Base-by-base conservation (phyloP, 2,797 vertebrate genomes). In the Phoxinus dragarum region DNA sequence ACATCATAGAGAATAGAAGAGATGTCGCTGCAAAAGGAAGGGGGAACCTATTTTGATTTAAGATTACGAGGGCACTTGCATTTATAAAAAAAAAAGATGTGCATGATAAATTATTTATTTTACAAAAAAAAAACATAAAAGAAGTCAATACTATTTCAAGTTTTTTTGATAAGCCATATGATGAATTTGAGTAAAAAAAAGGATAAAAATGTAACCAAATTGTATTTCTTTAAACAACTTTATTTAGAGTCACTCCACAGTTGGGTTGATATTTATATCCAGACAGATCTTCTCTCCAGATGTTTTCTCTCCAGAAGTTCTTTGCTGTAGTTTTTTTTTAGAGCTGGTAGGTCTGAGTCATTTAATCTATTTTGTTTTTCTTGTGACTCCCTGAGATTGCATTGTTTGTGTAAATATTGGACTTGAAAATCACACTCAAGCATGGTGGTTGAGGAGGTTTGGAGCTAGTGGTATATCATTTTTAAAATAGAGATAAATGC, bases 381-480 rank as follows among this genome's bases (percentile, higher is more conserved):
- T 87, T 80, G 83, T 86, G 91, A 85, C 89, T 92, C 90, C 88
- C 89, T 75, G 16, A 21, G 66, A 64, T 73, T 66, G 56, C 38
- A 82, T 77, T 81, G 44, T 85, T 76, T 81, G 42, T 49, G 12
- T 76, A 40, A 17, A 34, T 56, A 52, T 23, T 78, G 42, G 9
- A 66, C 52, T 19, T 71, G 14, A 78, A 83, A 66, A 42, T 42
- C 21, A 54, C 27, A 27, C 36, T 86, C 40, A 10, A 19, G 2
- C 10, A 16, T 78, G 23, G 40, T 7, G 2, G 78, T 76, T 76
- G 49, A 66, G 21, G 3, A n/a, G 21, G 54, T 7, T 34, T 54
- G 36, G 10, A 23, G 44, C 19, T 38, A 23, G 4, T 49, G 74
- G 82, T 71, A 1, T 12, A 4, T 47, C 4, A 27, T 88, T 66